phyloP scores from a whole-genome alignment of 2,797 vertebrate genomes.

The Rhinoraja longicauda region DNA sequence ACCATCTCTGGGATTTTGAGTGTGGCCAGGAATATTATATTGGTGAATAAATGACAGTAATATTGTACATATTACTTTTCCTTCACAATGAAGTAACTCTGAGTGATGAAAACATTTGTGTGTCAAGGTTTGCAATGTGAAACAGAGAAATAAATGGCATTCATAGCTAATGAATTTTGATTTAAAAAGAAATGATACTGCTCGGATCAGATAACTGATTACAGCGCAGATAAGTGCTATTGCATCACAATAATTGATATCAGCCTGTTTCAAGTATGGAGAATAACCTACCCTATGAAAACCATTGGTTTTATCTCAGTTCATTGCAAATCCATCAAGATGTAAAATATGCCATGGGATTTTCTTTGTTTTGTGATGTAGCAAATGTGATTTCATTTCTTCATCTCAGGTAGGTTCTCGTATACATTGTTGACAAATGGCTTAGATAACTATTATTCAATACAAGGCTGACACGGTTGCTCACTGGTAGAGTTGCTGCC shows the following conservation, averaged over 20 bases:
- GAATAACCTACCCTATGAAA: neutral
- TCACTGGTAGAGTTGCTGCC: no score
- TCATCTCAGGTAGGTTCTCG: no score
- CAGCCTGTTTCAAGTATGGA: neutral
- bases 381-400: no score
- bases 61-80: neutral
- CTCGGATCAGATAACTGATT: neutral
- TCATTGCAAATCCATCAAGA: no score
- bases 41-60: neutral
- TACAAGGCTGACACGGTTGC: no score
- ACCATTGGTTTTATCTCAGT: neutral
- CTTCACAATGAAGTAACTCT: neutral
- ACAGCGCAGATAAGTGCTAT: neutral
- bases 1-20: neutral
- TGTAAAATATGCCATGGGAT: no score
- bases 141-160: neutral
- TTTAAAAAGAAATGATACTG: neutral
- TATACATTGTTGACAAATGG: no score
- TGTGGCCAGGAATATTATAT: neutral
- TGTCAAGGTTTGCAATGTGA: neutral
- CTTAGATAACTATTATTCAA: no score
- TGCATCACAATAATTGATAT: neutral
- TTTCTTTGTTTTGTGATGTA: no score
- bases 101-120: neutral
- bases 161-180: neutral